Evolutionary conservation across 64 coral and sea anemone genomes (phyloP).

Genomic region (Actinia equina): DNA sequence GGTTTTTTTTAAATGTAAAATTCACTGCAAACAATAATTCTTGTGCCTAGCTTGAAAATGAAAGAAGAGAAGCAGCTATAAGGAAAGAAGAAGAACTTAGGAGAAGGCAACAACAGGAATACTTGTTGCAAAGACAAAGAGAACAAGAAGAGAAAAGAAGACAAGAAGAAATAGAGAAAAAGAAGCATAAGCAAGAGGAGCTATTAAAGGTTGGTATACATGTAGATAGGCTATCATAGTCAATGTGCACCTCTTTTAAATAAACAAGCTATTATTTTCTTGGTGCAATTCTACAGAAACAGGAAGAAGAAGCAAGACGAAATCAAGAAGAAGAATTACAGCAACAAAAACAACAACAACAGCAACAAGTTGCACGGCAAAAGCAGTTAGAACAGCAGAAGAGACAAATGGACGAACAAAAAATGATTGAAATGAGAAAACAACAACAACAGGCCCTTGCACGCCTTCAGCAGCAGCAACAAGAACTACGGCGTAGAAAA

Average conservation of each 20-base stretch:
- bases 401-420: constrained; percentile 58
- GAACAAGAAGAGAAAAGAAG: constrained; percentile 63
- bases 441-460: constrained; percentile 83
- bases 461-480: constrained; percentile 79
- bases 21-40: background rate
- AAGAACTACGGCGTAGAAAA: constrained; percentile 60
- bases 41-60: constrained; percentile 55
- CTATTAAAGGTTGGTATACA: constrained; percentile 11
- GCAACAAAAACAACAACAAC: constrained; percentile 48
- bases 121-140: constrained; percentile 40
- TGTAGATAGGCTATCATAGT: background rate
- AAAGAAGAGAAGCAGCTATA: constrained; percentile 67
- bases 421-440: constrained; percentile 33
- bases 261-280: too few relatives aligned
- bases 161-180: constrained; percentile 55
- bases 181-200: constrained; percentile 48
- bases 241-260: too few relatives aligned
- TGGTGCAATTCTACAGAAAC: background rate
- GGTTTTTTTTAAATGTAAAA: background rate
- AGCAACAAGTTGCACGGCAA: constrained; percentile 43
- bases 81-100: constrained; percentile 74
- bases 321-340: constrained; percentile 48
- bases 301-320: constrained; percentile 45
- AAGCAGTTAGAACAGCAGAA: constrained; percentile 51
- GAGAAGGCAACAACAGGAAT: constrained; percentile 47